Evolutionary conservation across 2,113 vertebrate genomes (phyloP).

Genomic region (Lasiurus cinereus): DNA sequence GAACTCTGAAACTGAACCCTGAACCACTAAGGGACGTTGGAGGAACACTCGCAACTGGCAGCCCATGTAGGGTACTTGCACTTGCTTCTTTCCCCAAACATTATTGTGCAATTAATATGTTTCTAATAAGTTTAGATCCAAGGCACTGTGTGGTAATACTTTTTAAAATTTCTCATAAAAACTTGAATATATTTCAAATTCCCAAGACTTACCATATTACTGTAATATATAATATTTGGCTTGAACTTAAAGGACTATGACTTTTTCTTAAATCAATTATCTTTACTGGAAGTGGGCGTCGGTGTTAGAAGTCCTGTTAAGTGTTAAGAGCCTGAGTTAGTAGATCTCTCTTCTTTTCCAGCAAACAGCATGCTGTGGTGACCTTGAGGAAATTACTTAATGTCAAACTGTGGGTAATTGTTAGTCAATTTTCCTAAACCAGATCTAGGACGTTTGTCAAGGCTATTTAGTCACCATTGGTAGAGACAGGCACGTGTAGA

Average conservation of each 20-base stretch:
- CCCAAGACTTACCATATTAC: neutral
- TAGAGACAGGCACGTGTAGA: neutral
- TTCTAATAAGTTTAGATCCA: conserved; percentile 15
- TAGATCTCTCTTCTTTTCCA: neutral
- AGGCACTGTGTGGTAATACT: neutral
- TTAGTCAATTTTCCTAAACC: neutral
- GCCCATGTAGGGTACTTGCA: too few relatives aligned
- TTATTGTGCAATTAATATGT: neutral
- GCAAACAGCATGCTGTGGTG: neutral
- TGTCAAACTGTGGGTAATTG: neutral
- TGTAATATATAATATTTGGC: neutral
- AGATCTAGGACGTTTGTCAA: neutral
- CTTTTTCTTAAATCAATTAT: neutral
- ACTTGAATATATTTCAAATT: neutral
- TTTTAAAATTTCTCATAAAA: neutral
- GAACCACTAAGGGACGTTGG: too few relatives aligned
- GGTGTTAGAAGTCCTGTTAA: neutral
- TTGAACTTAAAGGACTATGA: neutral
- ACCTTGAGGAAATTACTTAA: conserved; percentile 19
- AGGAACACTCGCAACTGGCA: too few relatives aligned
- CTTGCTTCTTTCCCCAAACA: neutral
- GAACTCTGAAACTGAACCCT: too few relatives aligned
- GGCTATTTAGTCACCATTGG: neutral
- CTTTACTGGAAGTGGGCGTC: neutral
- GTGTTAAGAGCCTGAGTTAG: neutral